Conservation (phyloP, 2,888 invertebrate species). For the Cerceris ruficornis region DNA sequence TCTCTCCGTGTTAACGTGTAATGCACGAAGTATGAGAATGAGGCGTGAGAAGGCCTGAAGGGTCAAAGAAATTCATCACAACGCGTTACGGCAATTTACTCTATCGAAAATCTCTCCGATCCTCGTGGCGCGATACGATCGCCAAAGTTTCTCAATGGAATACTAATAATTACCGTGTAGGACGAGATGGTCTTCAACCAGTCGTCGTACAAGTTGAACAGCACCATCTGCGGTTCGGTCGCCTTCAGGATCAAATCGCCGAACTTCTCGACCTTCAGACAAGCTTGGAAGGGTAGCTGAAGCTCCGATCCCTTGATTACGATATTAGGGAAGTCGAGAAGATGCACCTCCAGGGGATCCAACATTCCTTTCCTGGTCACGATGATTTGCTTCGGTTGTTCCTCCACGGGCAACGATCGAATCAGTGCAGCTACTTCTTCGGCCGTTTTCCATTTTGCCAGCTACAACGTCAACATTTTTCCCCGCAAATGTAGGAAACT, state of each 20-base stretch:
- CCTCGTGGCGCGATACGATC: too few species aligned
- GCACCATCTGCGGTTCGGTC: constrained; percentile 99
- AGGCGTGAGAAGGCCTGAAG: constrained; percentile 94
- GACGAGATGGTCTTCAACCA: constrained; percentile 99
- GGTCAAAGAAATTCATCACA: not conserved
- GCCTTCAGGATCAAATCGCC: constrained; percentile 99
- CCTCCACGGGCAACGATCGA: constrained; percentile 99
- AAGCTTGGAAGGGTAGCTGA: constrained; percentile 99
- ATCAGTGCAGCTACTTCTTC: constrained; percentile 99
- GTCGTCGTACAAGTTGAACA: constrained; percentile 99
- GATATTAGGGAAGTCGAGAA: constrained; percentile 99
- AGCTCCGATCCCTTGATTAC: constrained; percentile 99
- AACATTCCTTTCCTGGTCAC: constrained; percentile 99
- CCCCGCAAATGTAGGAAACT: too few species aligned
- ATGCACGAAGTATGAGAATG: constrained; percentile 96
- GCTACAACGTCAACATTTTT: constrained; percentile 80
- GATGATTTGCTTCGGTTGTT: constrained; percentile 99
- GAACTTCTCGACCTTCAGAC: constrained; percentile 99
- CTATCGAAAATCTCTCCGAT: too few species aligned
- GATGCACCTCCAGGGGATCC: constrained; percentile 99
- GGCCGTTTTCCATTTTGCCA: constrained; percentile 99
- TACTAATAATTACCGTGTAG: constrained; percentile 87
- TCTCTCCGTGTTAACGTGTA: constrained; percentile 99
- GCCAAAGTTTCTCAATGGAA: not conserved
- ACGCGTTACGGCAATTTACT: too few species aligned